These are phyloP conservation scores for Lytechinus pictus DNA, from an alignment of 35 echinoderm and acorn worm genomes.

Conservation along the genomic window DNA sequence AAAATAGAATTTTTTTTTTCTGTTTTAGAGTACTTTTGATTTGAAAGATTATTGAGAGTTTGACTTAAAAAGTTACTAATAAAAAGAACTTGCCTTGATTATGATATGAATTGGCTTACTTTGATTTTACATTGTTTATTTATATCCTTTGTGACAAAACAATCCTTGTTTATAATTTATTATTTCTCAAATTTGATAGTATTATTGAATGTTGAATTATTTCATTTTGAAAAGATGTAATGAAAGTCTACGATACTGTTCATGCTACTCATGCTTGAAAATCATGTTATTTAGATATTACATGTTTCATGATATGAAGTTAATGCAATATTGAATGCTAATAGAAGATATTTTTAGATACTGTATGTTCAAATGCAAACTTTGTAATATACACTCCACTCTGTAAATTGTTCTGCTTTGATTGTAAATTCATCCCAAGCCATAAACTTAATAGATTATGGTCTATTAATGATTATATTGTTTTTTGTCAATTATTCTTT, in stretches of 20 bases:
- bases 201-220: neutral
- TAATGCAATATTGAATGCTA: neutral
- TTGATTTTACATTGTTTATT: neutral
- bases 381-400: neutral
- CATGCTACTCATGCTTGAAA: neutral
- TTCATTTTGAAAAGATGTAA: neutral
- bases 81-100: neutral
- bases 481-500: no score
- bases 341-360: neutral
- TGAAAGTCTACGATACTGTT: neutral
- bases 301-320: neutral
- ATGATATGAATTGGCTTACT: neutral
- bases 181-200: neutral
- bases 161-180: neutral
- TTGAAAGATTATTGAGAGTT: neutral
- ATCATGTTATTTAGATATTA: neutral
- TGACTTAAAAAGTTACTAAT: neutral
- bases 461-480: neutral
- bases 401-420: neutral
- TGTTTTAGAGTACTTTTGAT: neutral
- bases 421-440: neutral
- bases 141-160: neutral
- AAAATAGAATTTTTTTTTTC: neutral
- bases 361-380: neutral
- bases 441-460: slow-evolving; percentile 6